Conservation (phyloP, 1,140 invertebrate genomes). For the Ruditapes philippinarum region DNA sequence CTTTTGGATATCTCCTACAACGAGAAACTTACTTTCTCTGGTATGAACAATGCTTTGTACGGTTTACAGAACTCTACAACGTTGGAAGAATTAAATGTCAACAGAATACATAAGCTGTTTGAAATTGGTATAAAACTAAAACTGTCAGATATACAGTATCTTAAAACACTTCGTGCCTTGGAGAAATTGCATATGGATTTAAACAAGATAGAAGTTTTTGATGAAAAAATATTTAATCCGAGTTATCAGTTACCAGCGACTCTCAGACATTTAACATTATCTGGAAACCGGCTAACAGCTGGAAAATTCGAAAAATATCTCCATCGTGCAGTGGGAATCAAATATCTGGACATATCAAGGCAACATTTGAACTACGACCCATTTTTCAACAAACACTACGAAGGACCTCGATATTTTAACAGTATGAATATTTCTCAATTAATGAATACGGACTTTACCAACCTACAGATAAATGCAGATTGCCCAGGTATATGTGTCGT, state of each 20-base stretch:
- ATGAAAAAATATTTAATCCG: conserved; percentile 20
- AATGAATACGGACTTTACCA: no score
- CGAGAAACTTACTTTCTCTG: conserved; percentile 12
- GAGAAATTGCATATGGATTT: conserved; percentile 47
- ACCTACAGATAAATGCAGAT: no score
- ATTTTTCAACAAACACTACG: conserved; percentile 18
- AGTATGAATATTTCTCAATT: no score
- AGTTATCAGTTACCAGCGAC: neutral
- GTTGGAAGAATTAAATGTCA: conserved; percentile 33
- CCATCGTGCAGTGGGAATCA: neutral
- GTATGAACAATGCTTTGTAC: conserved; percentile 50
- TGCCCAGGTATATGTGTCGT: neutral
- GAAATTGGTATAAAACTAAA: conserved; percentile 20
- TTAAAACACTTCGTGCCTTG: conserved; percentile 33
- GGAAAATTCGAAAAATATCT: neutral
- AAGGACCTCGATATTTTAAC: no score
- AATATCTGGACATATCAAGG: conserved; percentile 31
- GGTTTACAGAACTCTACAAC: conserved; percentile 26
- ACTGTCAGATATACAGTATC: conserved; percentile 5
- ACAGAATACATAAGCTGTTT: conserved; percentile 22
- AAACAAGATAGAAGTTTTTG: conserved; percentile 63
- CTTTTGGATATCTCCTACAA: conserved; percentile 46
- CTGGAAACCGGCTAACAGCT: conserved; percentile 51
- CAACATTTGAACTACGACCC: conserved; percentile 58
- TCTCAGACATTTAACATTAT: conserved; percentile 14